These are phyloP conservation scores for Tympanoctomys barrerae DNA, from an alignment of 2,797 vertebrate genomes.

Conservation along the genomic window DNA sequence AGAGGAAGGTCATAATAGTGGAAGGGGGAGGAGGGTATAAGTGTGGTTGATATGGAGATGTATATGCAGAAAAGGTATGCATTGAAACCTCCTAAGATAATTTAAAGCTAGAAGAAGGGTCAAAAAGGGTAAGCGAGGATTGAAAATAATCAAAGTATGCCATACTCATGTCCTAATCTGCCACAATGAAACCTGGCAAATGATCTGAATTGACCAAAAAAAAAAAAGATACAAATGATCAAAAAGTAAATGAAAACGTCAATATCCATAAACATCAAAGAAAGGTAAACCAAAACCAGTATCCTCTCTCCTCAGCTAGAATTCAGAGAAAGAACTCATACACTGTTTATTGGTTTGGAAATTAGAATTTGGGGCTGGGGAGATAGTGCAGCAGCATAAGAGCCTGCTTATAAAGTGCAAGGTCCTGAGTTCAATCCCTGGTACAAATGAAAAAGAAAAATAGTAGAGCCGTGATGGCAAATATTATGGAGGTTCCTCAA, in stretches of 20 bases:
- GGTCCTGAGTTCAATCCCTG: no score
- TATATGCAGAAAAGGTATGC: neutral
- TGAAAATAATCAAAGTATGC: neutral
- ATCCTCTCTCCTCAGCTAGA: neutral
- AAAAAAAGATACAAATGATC: neutral
- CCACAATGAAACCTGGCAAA: neutral
- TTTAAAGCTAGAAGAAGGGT: neutral
- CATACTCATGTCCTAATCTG: neutral
- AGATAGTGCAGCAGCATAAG: no score
- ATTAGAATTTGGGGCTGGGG: no score
- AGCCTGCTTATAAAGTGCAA: no score
- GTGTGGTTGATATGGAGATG: no score
- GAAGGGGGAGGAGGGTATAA: neutral
- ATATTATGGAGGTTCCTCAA: neutral
- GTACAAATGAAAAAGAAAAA: neutral
- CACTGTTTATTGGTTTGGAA: neutral
- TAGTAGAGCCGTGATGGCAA: neutral
- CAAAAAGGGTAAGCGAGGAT: neutral
- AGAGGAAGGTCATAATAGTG: neutral
- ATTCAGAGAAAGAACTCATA: neutral
- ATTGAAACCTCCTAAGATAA: no score
- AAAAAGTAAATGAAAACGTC: neutral
- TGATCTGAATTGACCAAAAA: neutral
- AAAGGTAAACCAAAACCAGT: neutral
- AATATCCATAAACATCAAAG: neutral